Evolutionary conservation across 64 coral and sea anemone genomes (phyloP).

Genomic region (Montipora capricornis): DNA sequence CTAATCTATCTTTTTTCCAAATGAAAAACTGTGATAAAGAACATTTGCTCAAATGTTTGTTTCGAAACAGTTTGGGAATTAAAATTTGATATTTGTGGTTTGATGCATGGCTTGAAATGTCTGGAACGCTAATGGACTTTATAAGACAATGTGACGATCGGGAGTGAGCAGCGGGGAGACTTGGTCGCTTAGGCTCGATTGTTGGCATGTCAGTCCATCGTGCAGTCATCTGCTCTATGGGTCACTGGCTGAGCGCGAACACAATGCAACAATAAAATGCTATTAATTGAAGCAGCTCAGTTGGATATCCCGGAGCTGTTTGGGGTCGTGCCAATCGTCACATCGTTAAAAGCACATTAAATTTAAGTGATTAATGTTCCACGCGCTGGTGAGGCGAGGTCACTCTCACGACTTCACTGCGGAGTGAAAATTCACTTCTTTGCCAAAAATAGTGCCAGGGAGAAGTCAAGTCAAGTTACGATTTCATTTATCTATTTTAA

Average conservation of each 20-base stretch:
- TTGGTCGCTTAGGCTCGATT: neutral
- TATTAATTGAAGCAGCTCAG: neutral
- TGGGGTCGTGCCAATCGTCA: neutral
- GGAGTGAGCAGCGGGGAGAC: too few species aligned
- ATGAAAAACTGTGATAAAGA: too few species aligned
- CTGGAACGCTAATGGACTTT: too few species aligned
- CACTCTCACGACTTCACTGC: neutral
- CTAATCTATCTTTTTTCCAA: too few species aligned
- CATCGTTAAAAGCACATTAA: slow-evolving; percentile 5
- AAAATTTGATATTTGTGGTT: too few species aligned
- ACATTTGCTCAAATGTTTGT: too few species aligned
- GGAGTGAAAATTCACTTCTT: too few species aligned
- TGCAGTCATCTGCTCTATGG: neutral
- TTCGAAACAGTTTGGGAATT: too few species aligned
- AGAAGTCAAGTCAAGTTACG: neutral
- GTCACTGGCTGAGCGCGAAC: neutral
- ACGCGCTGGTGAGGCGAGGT: neutral
- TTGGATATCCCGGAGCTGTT: neutral
- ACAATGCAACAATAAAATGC: neutral
- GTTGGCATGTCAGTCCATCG: neutral
- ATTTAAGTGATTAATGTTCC: neutral
- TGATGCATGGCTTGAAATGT: too few species aligned
- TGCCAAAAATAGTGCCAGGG: neutral
- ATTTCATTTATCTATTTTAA: neutral
- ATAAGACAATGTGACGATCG: too few species aligned